Evolutionary conservation across 2,113 vertebrate genomes (phyloP).

Genomic region (Heliornis fulica): DNA sequence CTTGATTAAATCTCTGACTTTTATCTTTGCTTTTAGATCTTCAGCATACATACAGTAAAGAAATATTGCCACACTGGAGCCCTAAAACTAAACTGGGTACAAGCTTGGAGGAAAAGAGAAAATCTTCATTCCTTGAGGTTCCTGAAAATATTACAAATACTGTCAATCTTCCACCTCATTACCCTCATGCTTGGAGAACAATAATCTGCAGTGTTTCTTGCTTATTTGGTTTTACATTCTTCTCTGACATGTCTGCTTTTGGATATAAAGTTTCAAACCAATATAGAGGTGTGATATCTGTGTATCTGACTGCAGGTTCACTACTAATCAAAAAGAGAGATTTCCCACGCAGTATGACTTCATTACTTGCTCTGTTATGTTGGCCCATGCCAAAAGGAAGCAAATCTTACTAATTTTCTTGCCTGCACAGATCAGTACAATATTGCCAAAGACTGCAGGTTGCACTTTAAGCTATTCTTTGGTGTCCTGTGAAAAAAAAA

Average conservation of each 20-base stretch:
- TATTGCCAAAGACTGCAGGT: not conserved
- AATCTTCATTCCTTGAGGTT: not conserved
- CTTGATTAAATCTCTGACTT: not conserved
- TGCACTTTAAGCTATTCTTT: not conserved
- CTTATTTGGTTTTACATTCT: not conserved
- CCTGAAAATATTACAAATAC: not conserved
- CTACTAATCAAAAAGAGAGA: not conserved
- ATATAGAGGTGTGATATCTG: not conserved
- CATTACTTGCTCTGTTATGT: not conserved
- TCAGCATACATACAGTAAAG: not conserved
- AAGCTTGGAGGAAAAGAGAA: not conserved
- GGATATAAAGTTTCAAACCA: not conserved
- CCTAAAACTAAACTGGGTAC: not conserved
- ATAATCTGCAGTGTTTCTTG: not conserved
- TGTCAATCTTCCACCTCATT: not conserved
- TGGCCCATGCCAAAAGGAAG: not conserved
- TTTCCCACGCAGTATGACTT: not conserved
- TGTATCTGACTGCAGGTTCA: not conserved
- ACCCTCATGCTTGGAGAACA: not conserved
- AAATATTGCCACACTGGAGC: not conserved
- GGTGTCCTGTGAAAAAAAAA: not conserved
- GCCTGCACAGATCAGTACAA: not conserved
- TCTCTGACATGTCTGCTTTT: not conserved
- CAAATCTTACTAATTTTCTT: not conserved
- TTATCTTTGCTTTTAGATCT: not conserved